Percentiles rank a stretch among this genome's conserved stretches.
phyloP scores from a whole-genome alignment of 1,140 invertebrate genomes.

The Drosophila obscura region DNA sequence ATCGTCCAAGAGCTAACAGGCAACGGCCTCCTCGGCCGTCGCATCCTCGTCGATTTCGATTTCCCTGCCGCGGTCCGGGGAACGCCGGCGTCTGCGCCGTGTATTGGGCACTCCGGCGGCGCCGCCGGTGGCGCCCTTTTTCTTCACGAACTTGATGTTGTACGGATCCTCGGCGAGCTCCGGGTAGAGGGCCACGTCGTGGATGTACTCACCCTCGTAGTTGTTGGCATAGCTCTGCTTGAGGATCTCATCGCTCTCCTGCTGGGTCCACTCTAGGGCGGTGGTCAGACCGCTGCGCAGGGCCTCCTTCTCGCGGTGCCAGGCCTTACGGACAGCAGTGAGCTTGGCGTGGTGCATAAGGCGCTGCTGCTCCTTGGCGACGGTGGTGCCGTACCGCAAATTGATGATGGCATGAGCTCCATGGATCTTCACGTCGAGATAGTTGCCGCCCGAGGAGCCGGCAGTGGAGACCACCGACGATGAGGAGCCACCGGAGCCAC shows the following conservation, averaged over 20 bases:
- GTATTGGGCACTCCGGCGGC: slow-evolving; percentile 70
- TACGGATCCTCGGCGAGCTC: slow-evolving; percentile 97
- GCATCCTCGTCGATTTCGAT: slow-evolving; percentile 13
- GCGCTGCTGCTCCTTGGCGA: slow-evolving; percentile 93
- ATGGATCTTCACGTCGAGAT: slow-evolving; percentile 94
- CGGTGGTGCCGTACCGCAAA: slow-evolving; percentile 93
- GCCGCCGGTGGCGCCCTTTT: slow-evolving; percentile 85
- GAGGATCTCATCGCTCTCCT: slow-evolving; percentile 94
- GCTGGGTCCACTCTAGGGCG: slow-evolving; percentile 89
- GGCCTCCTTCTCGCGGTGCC: slow-evolving; percentile 94
- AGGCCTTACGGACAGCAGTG: slow-evolving; percentile 94
- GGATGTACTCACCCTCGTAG: slow-evolving; percentile 95
- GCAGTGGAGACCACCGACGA: slow-evolving; percentile 15
- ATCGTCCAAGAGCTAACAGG: slow-evolving; percentile 61
- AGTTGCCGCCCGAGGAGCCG: slow-evolving; percentile 81
- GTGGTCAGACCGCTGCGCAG: slow-evolving; percentile 90
- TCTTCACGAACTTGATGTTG: slow-evolving; percentile 95
- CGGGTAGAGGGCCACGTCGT: slow-evolving; percentile 94
- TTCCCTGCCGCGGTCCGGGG: slow-evolving; percentile 20
- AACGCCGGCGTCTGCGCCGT: slow-evolving; percentile 61
- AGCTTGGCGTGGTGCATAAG: slow-evolving; percentile 94
- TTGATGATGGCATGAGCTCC: slow-evolving; percentile 92
- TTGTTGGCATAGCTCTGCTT: slow-evolving; percentile 92
- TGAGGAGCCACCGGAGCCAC: slow-evolving; percentile 7
- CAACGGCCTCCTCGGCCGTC: slow-evolving; percentile 19